Evolutionary conservation across 2,888 invertebrate genomes (phyloP).

Genomic region (Podabrus alpinus): DNA sequence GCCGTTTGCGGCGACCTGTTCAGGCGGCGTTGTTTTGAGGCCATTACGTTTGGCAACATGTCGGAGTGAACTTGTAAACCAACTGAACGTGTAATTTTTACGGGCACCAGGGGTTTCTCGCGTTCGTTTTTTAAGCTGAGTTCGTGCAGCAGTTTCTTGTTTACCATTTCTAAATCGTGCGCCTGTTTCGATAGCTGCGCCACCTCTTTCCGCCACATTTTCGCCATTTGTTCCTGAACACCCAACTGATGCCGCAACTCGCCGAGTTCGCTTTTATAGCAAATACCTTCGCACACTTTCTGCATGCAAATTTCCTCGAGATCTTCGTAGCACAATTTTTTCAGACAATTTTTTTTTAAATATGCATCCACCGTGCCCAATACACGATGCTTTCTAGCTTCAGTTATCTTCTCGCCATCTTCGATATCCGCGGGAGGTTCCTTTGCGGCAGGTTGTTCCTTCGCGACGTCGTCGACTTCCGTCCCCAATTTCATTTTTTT

Average conservation of each 20-base stretch:
- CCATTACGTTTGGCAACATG: constrained; percentile 2
- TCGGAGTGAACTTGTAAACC: constrained; percentile 72
- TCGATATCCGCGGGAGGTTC: not conserved
- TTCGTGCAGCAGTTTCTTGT: constrained; percentile 73
- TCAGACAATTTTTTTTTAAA: constrained; percentile 51
- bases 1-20: not conserved
- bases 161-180: constrained; percentile 76
- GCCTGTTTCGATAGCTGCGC: constrained; percentile 71
- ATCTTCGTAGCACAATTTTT: constrained; percentile 59
- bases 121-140: constrained; percentile 58
- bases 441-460: not conserved
- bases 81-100: constrained; percentile 83
- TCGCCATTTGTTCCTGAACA: constrained; percentile 65
- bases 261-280: constrained; percentile 72
- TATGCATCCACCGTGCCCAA: constrained; percentile 42
- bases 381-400: constrained; percentile 10
- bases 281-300: constrained; percentile 75
- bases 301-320: constrained; percentile 75
- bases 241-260: constrained; percentile 70
- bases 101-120: constrained; percentile 66
- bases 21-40: not conserved
- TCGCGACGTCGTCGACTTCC: not conserved
- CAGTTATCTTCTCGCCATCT: not conserved
- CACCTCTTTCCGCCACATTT: constrained; percentile 69
- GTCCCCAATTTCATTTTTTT: constrained; percentile 7